phyloP scores from a whole-genome alignment of 1,140 invertebrate species.

The Drosophila serrata region DNA sequence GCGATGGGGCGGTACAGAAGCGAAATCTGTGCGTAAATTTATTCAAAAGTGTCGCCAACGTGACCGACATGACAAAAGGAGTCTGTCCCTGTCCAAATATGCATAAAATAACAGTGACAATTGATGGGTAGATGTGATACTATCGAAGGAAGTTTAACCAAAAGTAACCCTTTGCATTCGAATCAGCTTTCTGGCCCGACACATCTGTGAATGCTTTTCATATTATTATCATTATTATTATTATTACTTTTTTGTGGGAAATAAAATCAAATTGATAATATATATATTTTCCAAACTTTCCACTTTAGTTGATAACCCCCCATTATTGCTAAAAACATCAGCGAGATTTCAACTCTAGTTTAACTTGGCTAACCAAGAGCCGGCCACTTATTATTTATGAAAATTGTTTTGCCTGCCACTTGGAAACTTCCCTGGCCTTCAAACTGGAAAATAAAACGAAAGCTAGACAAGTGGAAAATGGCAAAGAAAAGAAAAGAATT shows the following conservation, averaged over 20 bases:
- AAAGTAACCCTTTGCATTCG: conserved; percentile 11
- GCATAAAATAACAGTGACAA: conserved; percentile 18
- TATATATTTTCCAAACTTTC: not conserved
- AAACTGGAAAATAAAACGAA: not conserved
- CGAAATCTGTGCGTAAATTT: conserved; percentile 40
- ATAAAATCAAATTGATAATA: not conserved
- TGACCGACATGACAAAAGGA: conserved; percentile 35
- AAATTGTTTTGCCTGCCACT: conserved; percentile 57
- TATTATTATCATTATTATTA: not conserved
- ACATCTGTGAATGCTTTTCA: not conserved
- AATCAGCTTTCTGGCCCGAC: not conserved
- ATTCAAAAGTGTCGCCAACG: conserved; percentile 48
- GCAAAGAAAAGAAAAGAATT: conserved; percentile 15
- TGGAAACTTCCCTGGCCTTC: conserved; percentile 16
- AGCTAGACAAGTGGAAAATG: conserved; percentile 11
- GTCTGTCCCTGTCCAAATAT: conserved; percentile 12
- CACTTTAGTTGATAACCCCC: not conserved
- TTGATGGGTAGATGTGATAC: conserved; percentile 2
- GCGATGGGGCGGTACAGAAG: not conserved
- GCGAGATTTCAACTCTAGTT: conserved; percentile 4
- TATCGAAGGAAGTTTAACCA: conserved; percentile 2
- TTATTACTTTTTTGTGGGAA: not conserved
- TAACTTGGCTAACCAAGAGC: conserved; percentile 21
- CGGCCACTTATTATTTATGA: conserved; percentile 64
- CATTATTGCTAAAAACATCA: conserved; percentile 1